Conservation (phyloP, 2,888 invertebrate species). For the Baronia brevicornis region DNA sequence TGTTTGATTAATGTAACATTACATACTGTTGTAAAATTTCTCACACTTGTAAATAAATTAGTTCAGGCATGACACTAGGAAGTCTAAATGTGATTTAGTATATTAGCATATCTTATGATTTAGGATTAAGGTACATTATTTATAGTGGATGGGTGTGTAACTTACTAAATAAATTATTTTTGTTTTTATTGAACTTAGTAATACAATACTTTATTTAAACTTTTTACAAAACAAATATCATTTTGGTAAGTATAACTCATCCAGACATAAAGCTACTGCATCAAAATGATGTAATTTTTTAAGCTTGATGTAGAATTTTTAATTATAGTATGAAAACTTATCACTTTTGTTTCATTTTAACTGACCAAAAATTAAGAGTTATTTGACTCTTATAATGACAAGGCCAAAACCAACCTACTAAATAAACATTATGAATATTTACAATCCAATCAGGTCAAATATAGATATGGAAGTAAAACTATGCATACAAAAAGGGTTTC, state of each 20-base stretch:
- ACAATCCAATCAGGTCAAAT: no score
- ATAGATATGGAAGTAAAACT: not conserved
- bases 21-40: constrained; percentile 19
- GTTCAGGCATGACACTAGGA: constrained; percentile 30
- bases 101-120: constrained; percentile 44
- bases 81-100: constrained; percentile 46
- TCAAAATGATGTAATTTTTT: constrained; percentile 47
- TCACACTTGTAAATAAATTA: constrained; percentile 27
- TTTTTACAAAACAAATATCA: constrained; percentile 16
- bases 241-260: constrained; percentile 42
- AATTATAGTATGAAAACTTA: no score
- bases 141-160: constrained; percentile 42
- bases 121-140: constrained; percentile 28
- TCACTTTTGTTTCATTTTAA: constrained; percentile 11
- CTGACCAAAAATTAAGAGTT: no score
- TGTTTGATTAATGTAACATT: constrained; percentile 12
- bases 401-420: no score
- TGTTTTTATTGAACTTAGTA: constrained; percentile 11
- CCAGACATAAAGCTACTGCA: constrained; percentile 31
- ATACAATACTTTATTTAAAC: constrained; percentile 16
- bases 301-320: constrained; percentile 34
- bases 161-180: constrained; percentile 25
- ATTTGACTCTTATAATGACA: no score
- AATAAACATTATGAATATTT: no score
- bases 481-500: no score